Percentiles rank a stretch among this genome's conserved stretches.
Evolutionary conservation across 2,888 invertebrate genomes (phyloP).

Genomic region (Synanthedon vespiformis): DNA sequence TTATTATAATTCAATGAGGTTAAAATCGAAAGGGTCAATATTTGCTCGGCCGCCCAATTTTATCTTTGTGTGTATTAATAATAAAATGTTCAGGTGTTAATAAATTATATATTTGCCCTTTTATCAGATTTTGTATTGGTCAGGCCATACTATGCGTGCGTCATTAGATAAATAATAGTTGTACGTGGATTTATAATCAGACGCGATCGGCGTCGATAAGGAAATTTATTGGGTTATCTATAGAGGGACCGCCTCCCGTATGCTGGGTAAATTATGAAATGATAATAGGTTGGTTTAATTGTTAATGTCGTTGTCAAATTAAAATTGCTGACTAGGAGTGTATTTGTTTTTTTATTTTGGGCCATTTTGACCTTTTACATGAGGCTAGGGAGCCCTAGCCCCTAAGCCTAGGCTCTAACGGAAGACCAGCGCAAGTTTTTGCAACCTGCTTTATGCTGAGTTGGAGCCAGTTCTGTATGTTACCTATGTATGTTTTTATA

Average conservation of each 20-base stretch:
- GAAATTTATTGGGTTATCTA: constrained; percentile 38
- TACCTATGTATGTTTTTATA: too few species aligned
- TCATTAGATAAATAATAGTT: constrained; percentile 11
- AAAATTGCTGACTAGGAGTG: too few species aligned
- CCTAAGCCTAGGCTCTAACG: too few species aligned
- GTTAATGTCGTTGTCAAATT: too few species aligned
- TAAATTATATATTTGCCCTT: constrained; percentile 21
- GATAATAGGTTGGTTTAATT: too few species aligned
- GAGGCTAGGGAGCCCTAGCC: too few species aligned
- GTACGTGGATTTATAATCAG: background rate
- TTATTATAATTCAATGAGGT: background rate
- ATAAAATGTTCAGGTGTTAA: constrained; percentile 16
- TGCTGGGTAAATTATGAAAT: too few species aligned
- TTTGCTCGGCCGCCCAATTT: background rate
- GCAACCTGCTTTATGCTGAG: too few species aligned
- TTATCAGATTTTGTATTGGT: constrained; percentile 25
- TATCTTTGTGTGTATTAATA: constrained; percentile 12
- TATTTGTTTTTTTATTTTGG: too few species aligned
- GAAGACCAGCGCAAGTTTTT: too few species aligned
- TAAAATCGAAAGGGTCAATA: background rate
- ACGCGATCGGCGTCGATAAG: constrained; percentile 10
- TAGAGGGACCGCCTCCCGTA: constrained; percentile 10
- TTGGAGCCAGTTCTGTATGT: too few species aligned
- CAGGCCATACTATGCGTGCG: constrained; percentile 18
- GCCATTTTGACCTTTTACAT: too few species aligned